Percentiles rank a stretch among this genome's conserved stretches.
Evolutionary conservation across 2,113 vertebrate species (phyloP).

Genomic region (Misgurnus anguillicaudatus): DNA sequence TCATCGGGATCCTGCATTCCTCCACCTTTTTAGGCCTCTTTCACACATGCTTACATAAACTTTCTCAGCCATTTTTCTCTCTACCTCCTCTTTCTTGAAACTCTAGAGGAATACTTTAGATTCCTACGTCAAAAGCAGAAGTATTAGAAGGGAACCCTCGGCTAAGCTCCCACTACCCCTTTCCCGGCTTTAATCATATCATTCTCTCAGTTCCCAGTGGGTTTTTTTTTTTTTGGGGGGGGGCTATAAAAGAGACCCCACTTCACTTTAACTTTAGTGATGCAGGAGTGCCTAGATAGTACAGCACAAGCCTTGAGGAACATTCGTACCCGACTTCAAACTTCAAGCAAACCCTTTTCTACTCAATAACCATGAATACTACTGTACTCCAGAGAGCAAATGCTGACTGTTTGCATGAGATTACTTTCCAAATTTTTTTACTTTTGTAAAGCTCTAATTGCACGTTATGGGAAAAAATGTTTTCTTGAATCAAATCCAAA

Average conservation of each 20-base stretch:
- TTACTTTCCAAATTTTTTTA: background rate
- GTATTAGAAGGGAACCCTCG: constrained; percentile 60
- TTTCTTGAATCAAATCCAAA: background rate
- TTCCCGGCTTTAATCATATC: constrained; percentile 60
- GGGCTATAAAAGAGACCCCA: constrained; percentile 22
- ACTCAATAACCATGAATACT: constrained; percentile 9
- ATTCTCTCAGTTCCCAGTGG: constrained; percentile 57
- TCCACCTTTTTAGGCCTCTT: constrained; percentile 69
- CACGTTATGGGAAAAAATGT: background rate
- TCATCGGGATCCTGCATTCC: constrained; percentile 70
- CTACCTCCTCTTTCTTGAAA: constrained; percentile 45
- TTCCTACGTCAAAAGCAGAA: constrained; percentile 65
- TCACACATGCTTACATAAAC: constrained; percentile 74
- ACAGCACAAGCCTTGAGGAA: constrained; percentile 10
- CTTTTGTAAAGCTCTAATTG: background rate
- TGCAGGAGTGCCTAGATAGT: background rate
- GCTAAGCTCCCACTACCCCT: constrained; percentile 57
- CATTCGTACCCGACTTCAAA: background rate
- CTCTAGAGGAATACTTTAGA: constrained; percentile 73
- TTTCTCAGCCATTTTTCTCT: constrained; percentile 60
- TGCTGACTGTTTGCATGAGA: background rate
- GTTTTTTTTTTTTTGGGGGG: constrained; percentile 29
- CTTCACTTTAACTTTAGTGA: background rate
- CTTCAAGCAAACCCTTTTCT: background rate
- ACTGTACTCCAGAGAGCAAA: background rate